phyloP scores from a whole-genome alignment of 2,888 invertebrate species.

The Nipponacmea schrenckii region DNA sequence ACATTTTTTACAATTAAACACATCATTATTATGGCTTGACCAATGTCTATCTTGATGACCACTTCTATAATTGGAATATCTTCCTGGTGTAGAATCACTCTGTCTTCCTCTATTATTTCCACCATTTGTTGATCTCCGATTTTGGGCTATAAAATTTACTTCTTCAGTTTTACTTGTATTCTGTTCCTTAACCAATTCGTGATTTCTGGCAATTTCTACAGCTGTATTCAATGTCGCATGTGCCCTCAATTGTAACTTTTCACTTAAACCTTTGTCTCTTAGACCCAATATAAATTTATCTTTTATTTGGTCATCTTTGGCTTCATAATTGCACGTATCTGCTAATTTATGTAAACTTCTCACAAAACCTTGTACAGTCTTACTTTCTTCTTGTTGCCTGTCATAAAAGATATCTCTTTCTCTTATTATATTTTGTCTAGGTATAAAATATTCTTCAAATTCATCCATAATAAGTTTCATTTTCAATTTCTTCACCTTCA shows the following conservation, averaged over 20 bases:
- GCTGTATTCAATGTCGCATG: not conserved
- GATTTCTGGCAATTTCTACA: not conserved
- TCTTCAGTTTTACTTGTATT: not conserved
- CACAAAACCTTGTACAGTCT: slow-evolving; percentile 28
- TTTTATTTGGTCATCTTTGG: slow-evolving; percentile 19
- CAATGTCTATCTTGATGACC: not conserved
- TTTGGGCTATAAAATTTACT: not conserved
- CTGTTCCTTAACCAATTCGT: not conserved
- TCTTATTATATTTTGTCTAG: slow-evolving; percentile 27
- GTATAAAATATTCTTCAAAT: slow-evolving; percentile 29
- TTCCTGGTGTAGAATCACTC: not conserved
- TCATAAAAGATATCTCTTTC: slow-evolving; percentile 31
- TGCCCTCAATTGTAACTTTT: not conserved
- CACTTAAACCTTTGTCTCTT: not conserved
- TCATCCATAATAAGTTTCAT: slow-evolving; percentile 16
- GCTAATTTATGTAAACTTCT: slow-evolving; percentile 23
- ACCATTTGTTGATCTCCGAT: not conserved
- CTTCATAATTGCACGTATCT: slow-evolving; percentile 26
- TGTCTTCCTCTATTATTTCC: not conserved
- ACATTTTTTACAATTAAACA: not conserved
- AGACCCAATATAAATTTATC: slow-evolving; percentile 12
- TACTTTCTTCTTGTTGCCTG: slow-evolving; percentile 19
- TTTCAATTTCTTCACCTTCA: too few species aligned
- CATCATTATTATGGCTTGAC: not conserved
- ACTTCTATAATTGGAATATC: not conserved